Evolutionary conservation across 2,888 invertebrate species (phyloP).

Genomic region (Sminthurinus aureus): DNA sequence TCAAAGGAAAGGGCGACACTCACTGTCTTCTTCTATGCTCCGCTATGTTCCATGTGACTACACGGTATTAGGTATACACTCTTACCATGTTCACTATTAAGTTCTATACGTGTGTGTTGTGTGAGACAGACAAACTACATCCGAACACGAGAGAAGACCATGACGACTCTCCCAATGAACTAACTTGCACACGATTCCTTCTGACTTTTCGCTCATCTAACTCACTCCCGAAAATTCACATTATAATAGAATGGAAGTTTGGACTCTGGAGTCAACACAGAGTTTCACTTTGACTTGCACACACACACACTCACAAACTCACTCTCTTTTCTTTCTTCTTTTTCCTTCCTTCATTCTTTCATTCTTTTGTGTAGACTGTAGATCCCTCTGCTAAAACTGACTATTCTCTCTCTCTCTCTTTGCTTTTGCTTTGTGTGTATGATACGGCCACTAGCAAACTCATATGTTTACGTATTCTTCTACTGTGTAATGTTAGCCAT

Average conservation of each 20-base stretch:
- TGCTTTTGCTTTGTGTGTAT: neutral
- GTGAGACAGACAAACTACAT: conserved; percentile 5
- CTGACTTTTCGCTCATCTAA: conserved; percentile 29
- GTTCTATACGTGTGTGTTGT: too few species aligned
- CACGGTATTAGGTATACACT: too few species aligned
- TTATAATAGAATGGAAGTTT: conserved; percentile 9
- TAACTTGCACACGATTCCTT: conserved; percentile 20
- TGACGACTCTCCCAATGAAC: conserved; percentile 32
- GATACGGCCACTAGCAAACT: neutral
- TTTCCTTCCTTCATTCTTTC: too few species aligned
- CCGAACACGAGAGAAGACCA: conserved; percentile 24
- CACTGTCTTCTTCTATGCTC: neutral
- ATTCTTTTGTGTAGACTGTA: too few species aligned
- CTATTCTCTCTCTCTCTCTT: neutral
- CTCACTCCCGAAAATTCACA: conserved; percentile 7
- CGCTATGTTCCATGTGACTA: too few species aligned
- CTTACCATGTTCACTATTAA: too few species aligned
- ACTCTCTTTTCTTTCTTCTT: neutral
- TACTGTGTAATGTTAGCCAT: neutral
- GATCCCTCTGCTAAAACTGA: neutral
- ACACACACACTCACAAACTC: neutral
- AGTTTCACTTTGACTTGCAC: neutral
- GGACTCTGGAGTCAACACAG: neutral
- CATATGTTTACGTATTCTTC: neutral
- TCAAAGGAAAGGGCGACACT: neutral